Conservation (phyloP, 2,113 vertebrate genomes). For the Leptocoma aspasia region DNA sequence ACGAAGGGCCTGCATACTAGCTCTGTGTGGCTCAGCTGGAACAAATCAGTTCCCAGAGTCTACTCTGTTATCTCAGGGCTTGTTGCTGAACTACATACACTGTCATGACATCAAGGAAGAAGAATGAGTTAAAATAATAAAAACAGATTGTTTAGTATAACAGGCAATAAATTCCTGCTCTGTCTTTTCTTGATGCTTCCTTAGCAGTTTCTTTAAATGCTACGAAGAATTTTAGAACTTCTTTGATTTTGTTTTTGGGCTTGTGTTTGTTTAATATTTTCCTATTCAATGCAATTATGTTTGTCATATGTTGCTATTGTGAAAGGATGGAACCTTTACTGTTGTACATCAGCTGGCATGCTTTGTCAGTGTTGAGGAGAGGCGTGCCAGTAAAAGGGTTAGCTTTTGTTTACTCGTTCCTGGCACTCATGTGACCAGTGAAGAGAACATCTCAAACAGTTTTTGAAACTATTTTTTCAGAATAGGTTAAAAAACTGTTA, state of each 20-base stretch:
- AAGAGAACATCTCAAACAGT: not conserved
- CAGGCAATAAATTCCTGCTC: not conserved
- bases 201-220: not conserved
- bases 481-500: no score
- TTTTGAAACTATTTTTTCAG: not conserved
- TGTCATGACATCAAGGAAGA: not conserved
- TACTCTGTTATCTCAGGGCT: not conserved
- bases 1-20: not conserved
- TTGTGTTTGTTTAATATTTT: not conserved
- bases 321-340: not conserved
- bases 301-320: not conserved
- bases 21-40: not conserved
- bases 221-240: not conserved
- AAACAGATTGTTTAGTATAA: not conserved
- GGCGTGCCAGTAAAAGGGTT: rapidly evolving
- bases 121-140: not conserved
- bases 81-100: not conserved
- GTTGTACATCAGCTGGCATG: not conserved
- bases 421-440: not conserved
- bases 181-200: not conserved
- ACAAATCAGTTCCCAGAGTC: not conserved
- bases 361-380: not conserved
- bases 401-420: not conserved
- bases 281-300: not conserved
- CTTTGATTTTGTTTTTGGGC: not conserved